Evolutionary conservation across 1,140 invertebrate genomes (phyloP).

Genomic region (Ceratoteleas bidentatus): DNA sequence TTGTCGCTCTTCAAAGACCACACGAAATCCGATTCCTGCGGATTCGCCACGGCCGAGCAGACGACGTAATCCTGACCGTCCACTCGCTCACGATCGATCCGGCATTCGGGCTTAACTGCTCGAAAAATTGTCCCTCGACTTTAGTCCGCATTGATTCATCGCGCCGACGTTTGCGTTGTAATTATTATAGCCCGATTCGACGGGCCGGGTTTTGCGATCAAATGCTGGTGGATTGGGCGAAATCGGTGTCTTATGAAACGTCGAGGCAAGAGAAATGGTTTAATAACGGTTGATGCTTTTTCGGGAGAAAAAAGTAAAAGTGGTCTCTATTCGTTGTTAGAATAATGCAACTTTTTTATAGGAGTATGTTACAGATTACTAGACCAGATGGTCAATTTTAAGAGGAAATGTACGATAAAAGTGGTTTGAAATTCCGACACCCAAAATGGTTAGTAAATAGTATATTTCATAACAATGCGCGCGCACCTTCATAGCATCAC

Average conservation of each 20-base stretch:
- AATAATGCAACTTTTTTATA: too few relatives aligned
- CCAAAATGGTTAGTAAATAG: too few relatives aligned
- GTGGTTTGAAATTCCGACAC: too few relatives aligned
- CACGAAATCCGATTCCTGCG: conserved; percentile 89
- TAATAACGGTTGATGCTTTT: neutral
- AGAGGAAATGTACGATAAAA: too few relatives aligned
- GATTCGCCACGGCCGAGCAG: conserved; percentile 91
- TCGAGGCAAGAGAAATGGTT: too few relatives aligned
- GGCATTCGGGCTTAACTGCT: conserved; percentile 92
- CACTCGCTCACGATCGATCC: conserved; percentile 87
- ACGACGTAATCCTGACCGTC: conserved; percentile 89
- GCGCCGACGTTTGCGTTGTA: conserved; percentile 7
- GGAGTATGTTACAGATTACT: too few relatives aligned
- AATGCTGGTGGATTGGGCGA: neutral
- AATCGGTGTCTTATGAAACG: neutral
- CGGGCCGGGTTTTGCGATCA: neutral
- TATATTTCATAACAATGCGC: too few relatives aligned
- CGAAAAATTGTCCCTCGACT: conserved; percentile 57
- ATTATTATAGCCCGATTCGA: conserved; percentile 9
- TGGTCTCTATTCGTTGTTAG: too few relatives aligned
- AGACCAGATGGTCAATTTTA: too few relatives aligned
- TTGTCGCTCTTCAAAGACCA: conserved; percentile 93
- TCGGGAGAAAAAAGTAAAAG: neutral
- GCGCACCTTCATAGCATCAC: too few relatives aligned
- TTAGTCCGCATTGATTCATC: conserved; percentile 33